Evolutionary conservation across 2,888 invertebrate genomes (phyloP), one percentile per base, ranked within the genome.

Genomic region (Netelia virgata): DNA sequence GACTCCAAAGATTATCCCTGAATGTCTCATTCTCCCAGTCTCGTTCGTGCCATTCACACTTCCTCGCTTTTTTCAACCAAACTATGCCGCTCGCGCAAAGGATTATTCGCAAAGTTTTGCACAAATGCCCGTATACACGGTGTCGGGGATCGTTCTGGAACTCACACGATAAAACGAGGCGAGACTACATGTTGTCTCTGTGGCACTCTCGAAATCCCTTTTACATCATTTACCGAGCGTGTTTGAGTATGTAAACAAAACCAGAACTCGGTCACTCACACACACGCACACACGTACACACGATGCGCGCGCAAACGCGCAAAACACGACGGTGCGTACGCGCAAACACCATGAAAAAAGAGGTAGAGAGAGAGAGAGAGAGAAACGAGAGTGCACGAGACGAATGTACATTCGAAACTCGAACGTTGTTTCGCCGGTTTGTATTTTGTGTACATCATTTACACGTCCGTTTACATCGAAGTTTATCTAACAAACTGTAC

Each of bases 121-220:
- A 47, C 59, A 82, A 81, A 82, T 53, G 50, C 36, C n/a, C 28
- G 50, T 47, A 23, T 47, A 61, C 10, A 43, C 64, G 11, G 9
- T 50, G 55, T n/a, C 55, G 66, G 23, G 28, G 28, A 28, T 57
- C 55, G 28, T 43, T 41, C 23, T 43, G 53, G 57, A 41, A 76
- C 28, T 59, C 76, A 75, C 55, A 20, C 28, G n/a, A 43, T n/a
- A 23, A 41, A 53, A 55, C 75, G 28, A 75, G 16, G 57, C 6
- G 55, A 76, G 36, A 61, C 57, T 61, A 50, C 66, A 75, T 80
- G 72, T 84, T 84, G 76, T 80, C 76, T 75, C 79, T 66, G 80
- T 64, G 57, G 64, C 43, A 53, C 78, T 20, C 20, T 66, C 70
- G 53, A 1, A 61, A 61, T 68, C 80, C 68, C 73, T 80, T 61